Evolutionary conservation across 2,113 vertebrate genomes (phyloP), one percentile per base, ranked within the genome.

Genomic region (Nestor notabilis): DNA sequence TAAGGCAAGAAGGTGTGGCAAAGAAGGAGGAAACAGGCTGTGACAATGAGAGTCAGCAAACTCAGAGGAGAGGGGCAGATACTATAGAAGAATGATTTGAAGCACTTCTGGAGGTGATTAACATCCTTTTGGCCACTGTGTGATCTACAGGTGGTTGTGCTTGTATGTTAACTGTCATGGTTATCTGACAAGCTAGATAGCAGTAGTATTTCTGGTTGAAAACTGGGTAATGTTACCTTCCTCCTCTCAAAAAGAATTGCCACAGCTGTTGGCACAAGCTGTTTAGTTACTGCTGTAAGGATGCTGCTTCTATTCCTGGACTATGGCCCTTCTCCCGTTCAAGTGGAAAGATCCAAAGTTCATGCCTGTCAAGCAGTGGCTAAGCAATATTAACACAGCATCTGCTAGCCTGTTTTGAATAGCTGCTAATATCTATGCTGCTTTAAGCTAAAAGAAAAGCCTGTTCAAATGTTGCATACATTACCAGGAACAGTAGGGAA

Each of bases 381-480:
- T 83, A 46, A 84, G 81, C 50, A 70, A 13, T 77, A 92, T 89
- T 87, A 96, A 87, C 91, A 63, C 69, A 89, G 86, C 56, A 9
- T 89, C 93, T 78, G 76, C 88, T 93, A 88, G 63, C 50, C 58
- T 90, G 50, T 63, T 95, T 70, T 90, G 84, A 95, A 91, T 95
- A 89, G 47, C 75, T 4, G 4, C 77, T 87, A 63, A 80, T 81
- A 88, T 78, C 87, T 87, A 9, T 31, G 16, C 81, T 79, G 66
- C 87, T 91, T 94, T 88, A 71, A 94, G 79, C 13, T 33, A 60
- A 93, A 85, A 95, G 71, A 93, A 95, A 97, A 91, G 55, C 58
- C 71, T 95, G 93, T 94, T 95, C 87, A 90, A 88, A 76, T 77
- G 47, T 77, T 93, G 95, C 95, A 97, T 95, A 96, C 79, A 94